phyloP scores from a whole-genome alignment of 1,140 invertebrate genomes.

The Halesus radiatus region DNA sequence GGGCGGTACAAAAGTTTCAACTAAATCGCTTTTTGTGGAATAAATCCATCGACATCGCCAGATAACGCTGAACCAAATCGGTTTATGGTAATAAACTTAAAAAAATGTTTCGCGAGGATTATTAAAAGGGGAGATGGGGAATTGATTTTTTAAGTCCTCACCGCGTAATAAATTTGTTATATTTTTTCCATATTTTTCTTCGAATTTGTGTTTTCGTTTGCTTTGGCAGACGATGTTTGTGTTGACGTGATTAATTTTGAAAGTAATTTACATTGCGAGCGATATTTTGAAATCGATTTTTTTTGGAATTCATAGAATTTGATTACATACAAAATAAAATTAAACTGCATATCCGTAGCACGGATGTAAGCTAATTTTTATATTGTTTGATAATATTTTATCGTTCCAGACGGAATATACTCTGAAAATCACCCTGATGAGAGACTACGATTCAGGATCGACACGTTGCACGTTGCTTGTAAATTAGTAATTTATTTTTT shows the following conservation, averaged over 20 bases:
- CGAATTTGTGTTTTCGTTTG: constrained; percentile 31
- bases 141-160: constrained; percentile 33
- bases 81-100: constrained; percentile 39
- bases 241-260: not conserved
- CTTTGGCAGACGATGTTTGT: not conserved
- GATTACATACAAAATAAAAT: too few relatives aligned
- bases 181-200: not conserved
- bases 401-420: too few relatives aligned
- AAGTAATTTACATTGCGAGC: constrained; percentile 2
- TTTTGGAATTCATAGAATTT: too few relatives aligned
- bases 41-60: constrained; percentile 29
- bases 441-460: too few relatives aligned
- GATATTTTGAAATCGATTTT: too few relatives aligned
- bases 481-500: too few relatives aligned
- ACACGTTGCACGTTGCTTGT: too few relatives aligned
- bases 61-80: constrained; percentile 25
- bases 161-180: constrained; percentile 30
- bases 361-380: too few relatives aligned
- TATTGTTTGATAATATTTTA: too few relatives aligned
- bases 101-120: constrained; percentile 37
- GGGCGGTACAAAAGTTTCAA: not conserved
- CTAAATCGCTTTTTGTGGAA: constrained; percentile 5
- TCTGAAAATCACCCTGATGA: too few relatives aligned
- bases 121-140: constrained; percentile 21
- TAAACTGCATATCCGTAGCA: too few relatives aligned